Evolutionary conservation across 2,113 vertebrate genomes (phyloP).

Genomic region (Eidolon helvum): DNA sequence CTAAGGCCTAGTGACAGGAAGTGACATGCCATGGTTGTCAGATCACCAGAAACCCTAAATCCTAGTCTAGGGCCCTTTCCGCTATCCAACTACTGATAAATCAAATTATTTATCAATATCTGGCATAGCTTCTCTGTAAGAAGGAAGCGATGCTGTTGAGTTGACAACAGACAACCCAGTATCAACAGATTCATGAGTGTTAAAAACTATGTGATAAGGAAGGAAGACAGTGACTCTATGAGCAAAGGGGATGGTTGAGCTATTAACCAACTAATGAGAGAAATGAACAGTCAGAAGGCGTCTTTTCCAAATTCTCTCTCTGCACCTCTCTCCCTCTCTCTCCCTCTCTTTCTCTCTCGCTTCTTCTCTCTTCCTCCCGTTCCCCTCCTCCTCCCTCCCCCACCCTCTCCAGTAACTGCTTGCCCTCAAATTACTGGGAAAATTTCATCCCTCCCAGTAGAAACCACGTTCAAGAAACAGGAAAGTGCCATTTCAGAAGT

Average conservation of each 20-base stretch:
- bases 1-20: neutral
- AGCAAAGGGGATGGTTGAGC: neutral
- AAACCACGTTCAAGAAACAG: neutral
- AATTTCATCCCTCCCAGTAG: neutral
- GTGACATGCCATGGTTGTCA: no score
- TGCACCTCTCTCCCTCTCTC: neutral
- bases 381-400: no score
- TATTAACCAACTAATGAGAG: neutral
- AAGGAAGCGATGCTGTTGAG: neutral
- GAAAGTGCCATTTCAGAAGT: neutral
- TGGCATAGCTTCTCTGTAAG: neutral
- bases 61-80: neutral
- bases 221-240: neutral
- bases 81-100: neutral
- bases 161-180: neutral
- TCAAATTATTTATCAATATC: neutral
- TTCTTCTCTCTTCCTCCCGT: fast-evolving
- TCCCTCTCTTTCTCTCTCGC: no score
- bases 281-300: neutral
- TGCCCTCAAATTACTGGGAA: neutral
- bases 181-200: neutral
- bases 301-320: neutral
- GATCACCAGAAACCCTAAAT: neutral
- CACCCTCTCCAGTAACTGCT: neutral
- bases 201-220: neutral